Base-by-base conservation (phyloP, 2,888 invertebrate genomes). In the Timema cristinae region DNA sequence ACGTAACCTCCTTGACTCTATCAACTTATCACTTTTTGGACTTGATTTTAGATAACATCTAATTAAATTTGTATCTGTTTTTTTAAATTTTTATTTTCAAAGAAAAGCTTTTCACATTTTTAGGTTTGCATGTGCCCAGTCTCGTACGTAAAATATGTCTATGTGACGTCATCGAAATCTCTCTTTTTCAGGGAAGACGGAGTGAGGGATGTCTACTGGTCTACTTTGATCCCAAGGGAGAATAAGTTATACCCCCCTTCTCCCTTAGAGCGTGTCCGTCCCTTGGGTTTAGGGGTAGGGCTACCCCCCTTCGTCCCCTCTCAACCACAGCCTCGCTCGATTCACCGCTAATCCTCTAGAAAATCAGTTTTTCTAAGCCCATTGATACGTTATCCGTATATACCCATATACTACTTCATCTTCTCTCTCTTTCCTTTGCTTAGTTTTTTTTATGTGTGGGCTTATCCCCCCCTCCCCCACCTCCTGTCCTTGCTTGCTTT, bases 311-410 rank as follows among this genome's bases (percentile, higher is more conserved):
- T 13, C 63, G 11, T 32, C 16, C 47, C n/a, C 5, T 48, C 48
- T 32, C 59, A 15, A 9, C 32, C 59, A 5, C 63, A 15, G 6
- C 63, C 7, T 48, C 16, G 47, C 47, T 72, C 73, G 73, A 73
- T 73, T 70, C 73, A 70, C 74, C 75, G 69, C 75, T 75, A 75
- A 75, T 75, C 75, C 73, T 54, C 69, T 70, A 73, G 73, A 75
- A 73, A 75, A 75, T 75, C 75, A 75, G 75, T 75, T 75, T 75
- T 75, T 73, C 73, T 75, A 73, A 75, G 75, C 75, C 73, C 75
- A 73, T 73, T 75, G 75, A 75, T 75, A 73, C 74, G 59, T 66
- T 68, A 16, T 48, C 68, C 48, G 32, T 8, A 48, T 59, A n/a
- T 50, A n/a, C 67, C 59, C 16, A 32, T 32, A 32, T 32, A 32